Base-by-base conservation (phyloP, 1,140 invertebrate species). In the Alviniconcha marisindica region DNA sequence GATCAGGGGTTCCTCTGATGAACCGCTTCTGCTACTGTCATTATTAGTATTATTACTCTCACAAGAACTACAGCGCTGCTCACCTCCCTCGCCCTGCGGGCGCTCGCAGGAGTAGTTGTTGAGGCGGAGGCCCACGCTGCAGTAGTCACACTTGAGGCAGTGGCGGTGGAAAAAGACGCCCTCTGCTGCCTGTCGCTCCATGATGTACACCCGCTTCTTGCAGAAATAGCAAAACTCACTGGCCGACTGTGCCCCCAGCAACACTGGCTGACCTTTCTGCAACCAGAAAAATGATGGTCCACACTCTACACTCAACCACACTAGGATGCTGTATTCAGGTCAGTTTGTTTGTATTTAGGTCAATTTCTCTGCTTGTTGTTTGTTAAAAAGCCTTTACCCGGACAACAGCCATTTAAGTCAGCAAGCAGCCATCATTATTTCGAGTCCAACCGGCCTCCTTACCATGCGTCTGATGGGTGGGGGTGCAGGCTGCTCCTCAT, bases 191-290 rank as follows among this genome's bases (percentile, higher is more conserved):
- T 97, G 94, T 83, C 96, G 94, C 92, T 98, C 97, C 95, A 98
- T 96, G 24, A 97, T 94, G 91, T 98, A 98, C 42, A 98, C 97
- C 24, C 96, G 94, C 92, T 97, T 96, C 82, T 95, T 94, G 93
- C 97, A 98, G 93, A 97, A 97, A 92, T 97, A 96, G 91, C 97
- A 98, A 85, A 95, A 94, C 92, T 97, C 96, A 42, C 96, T 96
- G 66, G 86, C 88, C 74, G 89, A 82, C 42, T 87, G 83, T 33
- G 90, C 89, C 28, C 88, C 90, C 31, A 86, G 51, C 36, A 91
- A 74, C 21, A 87, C 74, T 4, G 87, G 88, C 28, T 87, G 84
- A 0, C 84, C 81, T 81, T 85, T 89, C 89, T 90, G 84, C 54
- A n/a, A n/a, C n/a, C n/a, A n/a, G n/a, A n/a, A n/a, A n/a, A n/a